Percentiles rank a stretch among this genome's conserved stretches.
Conservation (phyloP, 2,888 invertebrate species). For the Macroteleia sp. region DNA sequence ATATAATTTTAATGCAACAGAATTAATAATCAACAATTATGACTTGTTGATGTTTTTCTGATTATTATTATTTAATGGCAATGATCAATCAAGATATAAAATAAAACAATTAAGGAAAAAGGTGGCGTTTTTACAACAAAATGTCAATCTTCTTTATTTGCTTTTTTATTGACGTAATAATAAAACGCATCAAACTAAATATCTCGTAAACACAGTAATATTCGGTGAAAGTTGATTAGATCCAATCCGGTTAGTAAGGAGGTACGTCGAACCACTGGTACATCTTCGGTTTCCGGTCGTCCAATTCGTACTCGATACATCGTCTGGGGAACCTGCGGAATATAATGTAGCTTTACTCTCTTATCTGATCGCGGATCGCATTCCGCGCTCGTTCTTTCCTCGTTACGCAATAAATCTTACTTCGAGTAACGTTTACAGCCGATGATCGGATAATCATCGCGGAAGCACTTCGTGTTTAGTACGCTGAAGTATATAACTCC, state of each 20-base stretch:
- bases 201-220: not conserved
- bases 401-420: constrained; percentile 79
- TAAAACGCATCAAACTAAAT: too few species aligned
- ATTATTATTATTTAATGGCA: too few species aligned
- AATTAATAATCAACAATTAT: too few species aligned
- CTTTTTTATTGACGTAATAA: not conserved
- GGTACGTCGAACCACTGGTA: constrained; percentile 82
- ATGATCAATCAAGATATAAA: too few species aligned
- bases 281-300: constrained; percentile 74
- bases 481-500: constrained; percentile 85
- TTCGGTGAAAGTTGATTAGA: constrained; percentile 47
- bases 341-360: constrained; percentile 35
- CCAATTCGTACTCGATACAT: constrained; percentile 78
- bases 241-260: constrained; percentile 69
- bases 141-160: not conserved
- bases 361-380: constrained; percentile 47
- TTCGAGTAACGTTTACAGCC: constrained; percentile 85
- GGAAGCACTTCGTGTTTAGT: constrained; percentile 86
- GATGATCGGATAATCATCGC: constrained; percentile 85
- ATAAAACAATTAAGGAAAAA: too few species aligned
- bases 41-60: too few species aligned
- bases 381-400: constrained; percentile 45
- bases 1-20: too few species aligned
- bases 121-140: too few species aligned
- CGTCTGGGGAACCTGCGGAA: constrained; percentile 72